These are phyloP conservation scores for Antennarius maculatus DNA, from an alignment of 2,797 vertebrate genomes.

Conservation along the genomic window DNA sequence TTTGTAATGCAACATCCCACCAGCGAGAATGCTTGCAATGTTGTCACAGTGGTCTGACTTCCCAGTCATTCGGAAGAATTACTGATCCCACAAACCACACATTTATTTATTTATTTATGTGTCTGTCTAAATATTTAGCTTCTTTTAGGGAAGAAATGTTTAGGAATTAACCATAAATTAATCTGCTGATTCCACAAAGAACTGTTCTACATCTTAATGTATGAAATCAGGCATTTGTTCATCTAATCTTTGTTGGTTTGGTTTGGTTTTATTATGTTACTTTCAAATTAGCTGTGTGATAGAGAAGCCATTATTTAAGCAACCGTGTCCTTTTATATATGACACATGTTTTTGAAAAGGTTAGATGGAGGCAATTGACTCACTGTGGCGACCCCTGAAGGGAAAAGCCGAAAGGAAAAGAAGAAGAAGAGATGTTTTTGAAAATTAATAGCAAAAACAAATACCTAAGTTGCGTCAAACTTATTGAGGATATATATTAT, in stretches of 20 bases:
- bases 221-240: slow-evolving; percentile 9
- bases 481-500: no score
- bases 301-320: slow-evolving; percentile 23
- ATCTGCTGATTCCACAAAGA: slow-evolving; percentile 18
- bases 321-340: slow-evolving; percentile 8
- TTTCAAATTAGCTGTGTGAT: slow-evolving; percentile 1
- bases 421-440: no score
- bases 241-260: slow-evolving; percentile 5
- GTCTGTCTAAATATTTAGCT: slow-evolving; percentile 22
- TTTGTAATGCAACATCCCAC: slow-evolving; percentile 36
- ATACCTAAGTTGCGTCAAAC: no score
- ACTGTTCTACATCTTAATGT: neutral
- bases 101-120: slow-evolving; percentile 25
- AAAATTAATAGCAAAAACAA: no score
- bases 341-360: neutral
- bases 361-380: no score
- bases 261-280: slow-evolving; percentile 6
- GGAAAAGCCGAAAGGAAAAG: no score
- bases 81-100: slow-evolving; percentile 14
- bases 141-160: slow-evolving; percentile 15
- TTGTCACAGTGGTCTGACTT: neutral
- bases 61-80: slow-evolving; percentile 22
- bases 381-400: no score
- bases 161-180: slow-evolving; percentile 27
- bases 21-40: slow-evolving; percentile 9